Base-by-base conservation (phyloP, 1,140 invertebrate species). In the Paracyclopina nana region DNA sequence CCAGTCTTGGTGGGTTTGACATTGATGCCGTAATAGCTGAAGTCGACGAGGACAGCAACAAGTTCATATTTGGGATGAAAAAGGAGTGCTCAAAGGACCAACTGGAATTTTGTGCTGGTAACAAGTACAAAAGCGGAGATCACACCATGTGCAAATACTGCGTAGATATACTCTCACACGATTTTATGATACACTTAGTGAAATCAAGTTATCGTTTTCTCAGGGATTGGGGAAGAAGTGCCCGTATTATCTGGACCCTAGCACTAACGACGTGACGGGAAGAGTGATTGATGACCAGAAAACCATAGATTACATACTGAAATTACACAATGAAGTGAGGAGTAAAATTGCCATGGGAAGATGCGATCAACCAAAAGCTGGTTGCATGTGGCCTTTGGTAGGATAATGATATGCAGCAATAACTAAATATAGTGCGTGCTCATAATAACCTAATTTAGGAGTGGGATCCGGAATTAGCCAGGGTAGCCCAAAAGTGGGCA, bases 401-500 rank as follows among this genome's bases (percentile, higher is more conserved):
- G 22, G 48, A 16, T n/a, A 16, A n/a, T 8, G 8, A 42, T 18
- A 8, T 9, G 6, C 6, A 8, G 6, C 8, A 42, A 42, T 11
- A 8, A 9, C 8, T 42, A 6, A 18, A n/a, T 16, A n/a, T n/a
- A 16, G 20, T 8, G 6, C 20, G 8, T 42, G 11, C 8, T 6
- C 20, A 42, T 42, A 11, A n/a, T n/a, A n/a, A n/a, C n/a, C n/a
- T 42, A 11, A 8, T 42, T 45, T 25, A 50, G 48, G n/a, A 30
- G 25, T 50, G 48, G 48, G 48, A 50, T 38, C 25, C 25, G 31
- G 48, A 50, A 22, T 22, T 50, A 2, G 48, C 48, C 16, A 12
- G 48, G 20, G 48, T 50, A 4, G 48, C 48, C 12, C 48, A 50
- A 29, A 50, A 50, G 24, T 50, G 48, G 48, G 48, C 48, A 31